Base-by-base conservation (phyloP, 2,888 invertebrate species). In the Diloba caeruleocephala region DNA sequence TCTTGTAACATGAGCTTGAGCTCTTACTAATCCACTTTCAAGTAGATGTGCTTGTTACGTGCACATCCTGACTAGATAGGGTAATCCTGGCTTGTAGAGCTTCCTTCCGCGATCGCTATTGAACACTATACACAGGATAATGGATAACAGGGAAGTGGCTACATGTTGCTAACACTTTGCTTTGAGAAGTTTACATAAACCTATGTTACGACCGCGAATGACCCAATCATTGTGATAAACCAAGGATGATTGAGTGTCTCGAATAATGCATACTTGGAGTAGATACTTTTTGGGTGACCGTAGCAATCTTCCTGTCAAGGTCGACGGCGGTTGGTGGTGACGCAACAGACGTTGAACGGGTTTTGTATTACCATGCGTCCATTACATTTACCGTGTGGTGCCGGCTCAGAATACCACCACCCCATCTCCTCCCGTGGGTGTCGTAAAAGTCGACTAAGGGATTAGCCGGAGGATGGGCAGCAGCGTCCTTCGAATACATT, bases 11-110 rank as follows among this genome's bases (percentile, higher is more conserved):
- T 74, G 79, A 87, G 69, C 73, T 69, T 85, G 76, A 85, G 87
- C 83, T 82, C 68, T 71, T 72, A 73, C 84, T 88, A 86, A 89
- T 87, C 85, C 78, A 78, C 73, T 81, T 80, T 79, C 76, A 84
- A 81, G 82, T 83, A 82, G 76, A 81, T 79, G 71, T 74, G 71
- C 75, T 76, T 54, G 78, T 79, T 80, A 82, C 86, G 70, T 76
- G 74, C 79, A 83, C 84, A 90, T 92, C 89, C 92, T 87, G 86
- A 66, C 77, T 88, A 89, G 91, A 91, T 90, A 92, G 66, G 79
- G 77, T 73, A 83, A 82, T 82, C 79, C 80, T 76, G 70, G 70
- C 72, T 82, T 87, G 82, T 89, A 88, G 84, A 84, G 89, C 90
- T 92, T 92, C 91, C 92, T 90, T 91, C 88, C 90, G 84, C 70